A percentile compares a stretch with the other conserved stretches of the same genome.
These are phyloP conservation scores for Sinocyclocheilus rhinocerous DNA, from an alignment of 2,113 vertebrate genomes.

Conservation along the genomic window DNA sequence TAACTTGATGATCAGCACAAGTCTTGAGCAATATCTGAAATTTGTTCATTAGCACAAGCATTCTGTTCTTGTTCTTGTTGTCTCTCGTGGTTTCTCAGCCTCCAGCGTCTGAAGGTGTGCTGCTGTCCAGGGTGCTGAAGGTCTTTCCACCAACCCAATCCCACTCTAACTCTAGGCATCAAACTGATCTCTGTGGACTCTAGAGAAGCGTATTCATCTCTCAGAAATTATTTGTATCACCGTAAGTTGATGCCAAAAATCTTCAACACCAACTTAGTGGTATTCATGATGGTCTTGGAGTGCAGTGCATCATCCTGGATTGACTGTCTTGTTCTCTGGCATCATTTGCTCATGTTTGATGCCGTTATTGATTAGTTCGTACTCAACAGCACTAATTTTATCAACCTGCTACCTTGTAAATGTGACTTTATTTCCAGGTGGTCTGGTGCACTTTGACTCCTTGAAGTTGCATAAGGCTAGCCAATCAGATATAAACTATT, in stretches of 20 bases:
- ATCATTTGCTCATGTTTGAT: neutral
- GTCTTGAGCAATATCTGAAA: neutral
- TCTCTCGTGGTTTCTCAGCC: neutral
- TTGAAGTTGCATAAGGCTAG: neutral
- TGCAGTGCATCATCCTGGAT: too few relatives aligned
- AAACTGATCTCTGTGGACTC: neutral
- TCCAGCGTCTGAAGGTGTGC: neutral
- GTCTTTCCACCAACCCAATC: conserved; percentile 8
- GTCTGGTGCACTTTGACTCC: neutral
- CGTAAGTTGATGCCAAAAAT: neutral
- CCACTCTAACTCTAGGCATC: neutral
- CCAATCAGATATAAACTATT: neutral
- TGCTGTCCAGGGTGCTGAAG: neutral
- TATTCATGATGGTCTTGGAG: neutral
- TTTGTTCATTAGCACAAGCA: neutral
- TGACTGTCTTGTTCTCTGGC: neutral
- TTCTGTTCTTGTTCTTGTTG: neutral
- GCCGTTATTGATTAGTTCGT: neutral
- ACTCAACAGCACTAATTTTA: neutral
- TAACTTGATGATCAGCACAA: neutral
- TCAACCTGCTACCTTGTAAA: neutral
- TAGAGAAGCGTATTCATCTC: neutral
- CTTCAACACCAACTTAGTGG: neutral
- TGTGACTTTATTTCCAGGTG: neutral
- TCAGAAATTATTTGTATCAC: neutral